These are phyloP conservation scores for Anseranas semipalmata DNA, from an alignment of 2,113 vertebrate genomes.

Conservation along the genomic window DNA sequence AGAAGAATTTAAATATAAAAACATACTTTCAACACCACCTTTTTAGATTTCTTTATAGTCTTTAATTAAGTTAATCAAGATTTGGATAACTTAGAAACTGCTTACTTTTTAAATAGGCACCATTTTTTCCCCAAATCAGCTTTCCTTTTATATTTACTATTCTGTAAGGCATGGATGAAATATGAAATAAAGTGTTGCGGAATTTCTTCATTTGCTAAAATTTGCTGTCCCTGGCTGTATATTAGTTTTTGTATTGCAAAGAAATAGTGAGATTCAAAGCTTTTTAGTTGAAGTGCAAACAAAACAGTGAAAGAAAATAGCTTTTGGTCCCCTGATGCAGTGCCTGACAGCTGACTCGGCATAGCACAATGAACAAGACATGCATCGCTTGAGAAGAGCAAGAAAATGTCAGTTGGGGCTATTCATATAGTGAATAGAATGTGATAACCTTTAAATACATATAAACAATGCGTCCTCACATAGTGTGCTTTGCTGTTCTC, in stretches of 20 bases:
- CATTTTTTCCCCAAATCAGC: not conserved
- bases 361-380: constrained; percentile 69
- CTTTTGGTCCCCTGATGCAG: constrained; percentile 57
- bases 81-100: not conserved
- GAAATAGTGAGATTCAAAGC: constrained; percentile 58
- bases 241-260: constrained; percentile 51
- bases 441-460: constrained; percentile 73
- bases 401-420: constrained; percentile 64
- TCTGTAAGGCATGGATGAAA: not conserved
- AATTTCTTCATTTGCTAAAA: not conserved
- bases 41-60: not conserved
- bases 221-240: not conserved
- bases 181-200: not conserved
- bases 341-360: constrained; percentile 62
- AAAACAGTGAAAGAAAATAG: constrained; percentile 62
- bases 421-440: constrained; percentile 62
- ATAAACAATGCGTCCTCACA: constrained; percentile 71
- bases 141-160: not conserved
- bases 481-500: constrained; percentile 52
- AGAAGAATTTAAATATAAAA: not conserved
- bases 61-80: constrained; percentile 46
- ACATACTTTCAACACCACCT: not conserved
- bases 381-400: constrained; percentile 62
- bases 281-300: constrained; percentile 66
- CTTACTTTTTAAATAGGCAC: not conserved